Conservation (phyloP, 2,113 vertebrate species). For the Cyphomyrus discorhynchus region DNA sequence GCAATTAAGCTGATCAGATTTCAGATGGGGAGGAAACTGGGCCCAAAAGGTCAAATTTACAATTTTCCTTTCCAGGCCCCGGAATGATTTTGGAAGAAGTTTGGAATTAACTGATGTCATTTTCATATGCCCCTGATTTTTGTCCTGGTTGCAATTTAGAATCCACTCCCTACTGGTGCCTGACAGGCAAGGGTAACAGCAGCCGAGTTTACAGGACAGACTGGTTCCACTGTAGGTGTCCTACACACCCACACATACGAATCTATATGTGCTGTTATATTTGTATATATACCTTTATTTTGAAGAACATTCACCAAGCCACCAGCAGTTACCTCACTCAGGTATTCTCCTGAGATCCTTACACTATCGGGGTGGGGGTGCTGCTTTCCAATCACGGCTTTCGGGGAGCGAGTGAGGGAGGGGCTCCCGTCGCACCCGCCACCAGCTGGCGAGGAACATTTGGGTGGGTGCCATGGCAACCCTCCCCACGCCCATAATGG, state of each 20-base stretch:
- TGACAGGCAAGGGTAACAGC: not conserved
- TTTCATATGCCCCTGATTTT: not conserved
- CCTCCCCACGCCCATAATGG: not conserved
- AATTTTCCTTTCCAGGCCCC: not conserved
- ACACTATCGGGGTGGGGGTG: not conserved
- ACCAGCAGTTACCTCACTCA: not conserved
- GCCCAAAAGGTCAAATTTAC: not conserved
- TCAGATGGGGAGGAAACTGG: not conserved
- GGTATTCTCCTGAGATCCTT: not conserved
- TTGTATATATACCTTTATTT: not conserved
- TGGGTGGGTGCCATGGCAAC: conserved; percentile 21
- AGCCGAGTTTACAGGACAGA: not conserved
- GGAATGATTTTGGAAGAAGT: not conserved
- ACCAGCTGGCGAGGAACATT: not conserved
- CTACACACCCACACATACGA: not conserved
- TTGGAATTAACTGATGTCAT: not conserved
- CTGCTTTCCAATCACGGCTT: not conserved
- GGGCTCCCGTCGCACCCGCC: not conserved
- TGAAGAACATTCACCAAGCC: not conserved
- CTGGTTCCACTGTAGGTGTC: not conserved
- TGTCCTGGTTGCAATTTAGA: not conserved
- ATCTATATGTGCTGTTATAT: not conserved
- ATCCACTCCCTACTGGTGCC: not conserved
- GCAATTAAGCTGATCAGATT: not conserved
- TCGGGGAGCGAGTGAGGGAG: not conserved